Evolutionary conservation across 2,113 vertebrate genomes (phyloP).

Genomic region (Mugil cephalus): DNA sequence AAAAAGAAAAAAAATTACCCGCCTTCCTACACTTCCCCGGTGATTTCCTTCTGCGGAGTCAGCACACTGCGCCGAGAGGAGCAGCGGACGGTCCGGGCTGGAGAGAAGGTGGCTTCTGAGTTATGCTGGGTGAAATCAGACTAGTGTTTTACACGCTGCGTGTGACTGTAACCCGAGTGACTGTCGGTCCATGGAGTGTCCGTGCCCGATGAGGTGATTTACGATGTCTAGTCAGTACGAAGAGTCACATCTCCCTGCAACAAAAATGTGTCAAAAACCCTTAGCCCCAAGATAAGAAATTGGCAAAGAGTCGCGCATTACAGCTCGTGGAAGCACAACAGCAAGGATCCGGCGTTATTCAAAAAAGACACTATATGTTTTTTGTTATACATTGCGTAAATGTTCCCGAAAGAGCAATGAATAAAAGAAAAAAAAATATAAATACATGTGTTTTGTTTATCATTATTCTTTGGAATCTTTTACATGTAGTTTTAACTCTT

Average conservation of each 20-base stretch:
- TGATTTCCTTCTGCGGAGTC: conserved; percentile 73
- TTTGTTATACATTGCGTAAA: not conserved
- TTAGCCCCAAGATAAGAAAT: conserved; percentile 72
- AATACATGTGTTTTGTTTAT: not conserved
- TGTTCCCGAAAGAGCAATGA: not conserved
- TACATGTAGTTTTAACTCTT: not conserved
- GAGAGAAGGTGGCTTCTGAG: conserved; percentile 71
- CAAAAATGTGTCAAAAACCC: conserved; percentile 73
- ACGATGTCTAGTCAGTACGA: conserved; percentile 73
- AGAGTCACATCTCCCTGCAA: conserved; percentile 82
- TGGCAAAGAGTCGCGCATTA: conserved; percentile 21
- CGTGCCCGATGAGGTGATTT: conserved; percentile 57
- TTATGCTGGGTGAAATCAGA: conserved; percentile 60
- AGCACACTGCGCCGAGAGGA: conserved; percentile 65
- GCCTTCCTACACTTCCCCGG: conserved; percentile 70
- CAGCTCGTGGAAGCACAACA: conserved; percentile 20
- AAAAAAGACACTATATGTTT: conserved; percentile 7
- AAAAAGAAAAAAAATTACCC: conserved; percentile 31
- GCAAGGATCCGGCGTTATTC: conserved; percentile 1
- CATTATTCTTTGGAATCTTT: not conserved
- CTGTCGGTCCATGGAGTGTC: conserved; percentile 45
- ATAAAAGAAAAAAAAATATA: conserved; percentile 3
- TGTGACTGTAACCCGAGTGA: conserved; percentile 70
- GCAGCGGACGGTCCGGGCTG: conserved; percentile 70
- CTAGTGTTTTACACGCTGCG: conserved; percentile 55